Base-by-base conservation (phyloP, 2,888 invertebrate species). In the Chrysomela aeneicollis region DNA sequence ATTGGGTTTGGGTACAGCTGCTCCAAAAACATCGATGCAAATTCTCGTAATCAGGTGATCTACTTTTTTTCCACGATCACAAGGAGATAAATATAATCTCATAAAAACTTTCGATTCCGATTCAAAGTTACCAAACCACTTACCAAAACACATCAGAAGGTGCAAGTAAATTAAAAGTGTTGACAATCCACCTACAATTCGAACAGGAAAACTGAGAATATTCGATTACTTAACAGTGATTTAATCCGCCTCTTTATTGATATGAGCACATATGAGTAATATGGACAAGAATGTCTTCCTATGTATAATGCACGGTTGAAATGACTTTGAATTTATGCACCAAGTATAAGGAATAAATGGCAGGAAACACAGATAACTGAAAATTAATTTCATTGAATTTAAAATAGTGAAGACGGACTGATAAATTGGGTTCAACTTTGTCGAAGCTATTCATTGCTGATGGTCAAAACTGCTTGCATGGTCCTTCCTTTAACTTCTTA, bases 191-290 rank as follows among this genome's bases (percentile, higher is more conserved):
- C 46, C 55, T 55, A 66, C 59, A 62, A 58, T 53, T 63, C 26
- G 42, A 57, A 37, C 49, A 66, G 62, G 55, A 61, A 60, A 51
- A 26, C 30, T 21, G 57, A 53, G 26, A 46, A 57, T 52, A 59
- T 49, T 37, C 35, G 51, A 50, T 62, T 59, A 59, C 51, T 57
- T 59, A 61, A 66, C 50, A 57, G 46, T 50, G 30, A 51, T 51
- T 66, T 57, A 66, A 62, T 59, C 59, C 55, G 57, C 57, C 17
- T 53, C 30, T 50, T 60, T 66, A 22, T 52, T 47, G 35, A 32
- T 46, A 57, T 66, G 66, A 66, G 46, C 60, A 66, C 35, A 32
- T 46, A 57, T 66, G 66, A 66, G 46, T 63, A 66, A 63, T 57
- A 57, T 46, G 46, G 55, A 51, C 54, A 66, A 35, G 62, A 62